These are phyloP conservation scores for Drosophila nigrodunni DNA, from an alignment of 1,140 invertebrate genomes.

Conservation along the genomic window DNA sequence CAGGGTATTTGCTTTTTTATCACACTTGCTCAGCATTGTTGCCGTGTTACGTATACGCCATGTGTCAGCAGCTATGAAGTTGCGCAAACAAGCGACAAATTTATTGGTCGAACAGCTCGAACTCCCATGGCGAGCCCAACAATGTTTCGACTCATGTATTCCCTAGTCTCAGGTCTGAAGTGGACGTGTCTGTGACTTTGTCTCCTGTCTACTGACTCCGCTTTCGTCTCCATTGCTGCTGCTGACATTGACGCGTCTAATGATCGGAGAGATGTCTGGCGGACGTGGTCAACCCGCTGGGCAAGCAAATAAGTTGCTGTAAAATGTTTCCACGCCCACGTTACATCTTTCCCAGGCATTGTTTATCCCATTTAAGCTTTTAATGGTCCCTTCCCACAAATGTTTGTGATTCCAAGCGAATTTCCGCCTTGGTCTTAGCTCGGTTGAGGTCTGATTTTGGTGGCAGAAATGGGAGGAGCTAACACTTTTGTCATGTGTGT, in stretches of 20 bases:
- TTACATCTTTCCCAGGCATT: constrained; percentile 50
- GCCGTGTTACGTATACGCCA: constrained; percentile 73
- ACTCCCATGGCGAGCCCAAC: constrained; percentile 33
- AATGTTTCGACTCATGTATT: constrained; percentile 43
- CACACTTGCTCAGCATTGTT: background rate
- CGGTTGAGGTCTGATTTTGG: background rate
- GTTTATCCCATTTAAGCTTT: constrained; percentile 72
- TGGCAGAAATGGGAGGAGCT: background rate
- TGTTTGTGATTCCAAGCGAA: constrained; percentile 48
- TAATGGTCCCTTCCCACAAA: constrained; percentile 38
- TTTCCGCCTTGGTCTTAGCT: constrained; percentile 46
- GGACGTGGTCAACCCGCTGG: constrained; percentile 21
- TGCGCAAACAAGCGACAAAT: constrained; percentile 72
- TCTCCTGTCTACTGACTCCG: too few species aligned
- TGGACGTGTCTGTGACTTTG: constrained; percentile 29
- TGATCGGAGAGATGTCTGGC: constrained; percentile 43
- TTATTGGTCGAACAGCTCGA: constrained; percentile 58
- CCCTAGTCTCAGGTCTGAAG: constrained; percentile 16
- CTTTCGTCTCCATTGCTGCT: background rate
- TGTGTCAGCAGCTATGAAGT: constrained; percentile 38
- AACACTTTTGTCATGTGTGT: constrained; percentile 8
- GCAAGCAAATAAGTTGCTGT: constrained; percentile 28
- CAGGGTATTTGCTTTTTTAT: background rate
- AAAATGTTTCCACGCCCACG: constrained; percentile 31
- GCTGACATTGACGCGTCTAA: constrained; percentile 71